Conservation (phyloP, 2,888 invertebrate species). For the Lagria hirta region DNA sequence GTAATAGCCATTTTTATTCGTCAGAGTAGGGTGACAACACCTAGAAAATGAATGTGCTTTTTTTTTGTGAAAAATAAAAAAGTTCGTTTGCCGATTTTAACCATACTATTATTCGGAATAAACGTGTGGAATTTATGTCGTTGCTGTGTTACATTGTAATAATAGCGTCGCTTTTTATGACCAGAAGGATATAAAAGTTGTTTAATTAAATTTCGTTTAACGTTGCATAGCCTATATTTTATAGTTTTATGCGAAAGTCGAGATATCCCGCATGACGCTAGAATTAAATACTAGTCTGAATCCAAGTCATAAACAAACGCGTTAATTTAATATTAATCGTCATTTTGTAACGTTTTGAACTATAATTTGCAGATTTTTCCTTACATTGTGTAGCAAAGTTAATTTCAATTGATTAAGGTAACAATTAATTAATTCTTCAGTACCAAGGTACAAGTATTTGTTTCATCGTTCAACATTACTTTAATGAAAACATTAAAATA, state of each 20-base stretch:
- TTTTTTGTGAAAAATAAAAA: slow-evolving; percentile 14
- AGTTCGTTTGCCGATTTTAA: slow-evolving; percentile 35
- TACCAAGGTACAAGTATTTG: no score
- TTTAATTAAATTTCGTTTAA: slow-evolving; percentile 55
- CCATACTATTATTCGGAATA: slow-evolving; percentile 37
- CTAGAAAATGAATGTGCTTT: slow-evolving; percentile 11
- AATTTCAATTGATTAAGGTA: not conserved
- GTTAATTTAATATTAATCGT: slow-evolving; percentile 39
- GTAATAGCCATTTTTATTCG: no score
- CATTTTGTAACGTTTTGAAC: slow-evolving; percentile 21
- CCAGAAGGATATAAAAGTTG: slow-evolving; percentile 53
- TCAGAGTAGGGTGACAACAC: slow-evolving; percentile 1
- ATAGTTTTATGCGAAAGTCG: slow-evolving; percentile 46
- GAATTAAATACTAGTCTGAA: slow-evolving; percentile 39
- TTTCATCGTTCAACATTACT: no score
- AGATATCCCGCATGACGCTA: slow-evolving; percentile 40
- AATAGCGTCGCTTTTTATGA: slow-evolving; percentile 51
- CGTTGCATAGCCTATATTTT: slow-evolving; percentile 51
- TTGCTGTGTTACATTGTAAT: slow-evolving; percentile 50
- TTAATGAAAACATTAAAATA: no score
- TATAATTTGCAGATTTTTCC: slow-evolving; percentile 5
- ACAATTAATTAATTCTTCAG: no score
- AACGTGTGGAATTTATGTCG: slow-evolving; percentile 49
- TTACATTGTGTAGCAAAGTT: slow-evolving; percentile 10
- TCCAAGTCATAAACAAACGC: slow-evolving; percentile 37